Evolutionary conservation across 2,113 vertebrate genomes (phyloP), one percentile per base, ranked within the genome.

Genomic region (Cebidichthys violaceus): DNA sequence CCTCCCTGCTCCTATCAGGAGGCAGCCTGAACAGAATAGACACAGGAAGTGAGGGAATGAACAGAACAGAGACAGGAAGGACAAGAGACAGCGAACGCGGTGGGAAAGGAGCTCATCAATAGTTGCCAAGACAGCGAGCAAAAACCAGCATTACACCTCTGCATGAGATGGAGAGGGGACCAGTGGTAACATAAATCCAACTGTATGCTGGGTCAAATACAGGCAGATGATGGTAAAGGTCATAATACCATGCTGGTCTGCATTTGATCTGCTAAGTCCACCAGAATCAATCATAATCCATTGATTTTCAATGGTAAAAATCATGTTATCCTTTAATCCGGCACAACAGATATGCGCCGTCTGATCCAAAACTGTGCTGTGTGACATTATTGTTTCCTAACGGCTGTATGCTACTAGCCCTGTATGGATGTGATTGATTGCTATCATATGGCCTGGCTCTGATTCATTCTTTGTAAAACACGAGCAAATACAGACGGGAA

Each of bases 71-170:
- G 75, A 61, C 31, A 73, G 33, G 15, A 3, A 54, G 45, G 22
- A 55, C 70, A 20, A n/a, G 14, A 55, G 33, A 57, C 39, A 17
- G 45, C 9, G 24, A 15, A 20, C 15, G 31, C 4, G 33, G 29
- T 17, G 27, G 22, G 41, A 8, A 52, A 27, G n/a, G 20, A 55
- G 15, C 10, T 57, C 41, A 52, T 22, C 65, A 65, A 61, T 9
- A 67, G 66, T 73, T 81, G 39, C 55, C 69, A 80, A 68, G 59
- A 79, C 75, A 84, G 59, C 15, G 69, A 69, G 47, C 17, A 43
- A 74, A 82, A 17, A 2, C 14, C 39, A 5, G n/a, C n/a, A n/a
- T n/a, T 11, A 5, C 10, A 29, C 9, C n/a, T 4, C 20, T 54
- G 35, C 1, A 2, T 14, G 24, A 6, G 15, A 54, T 1, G 13